These are phyloP conservation scores for Cerastoderma edule DNA, from an alignment of 2,888 invertebrate species.

Conservation along the genomic window DNA sequence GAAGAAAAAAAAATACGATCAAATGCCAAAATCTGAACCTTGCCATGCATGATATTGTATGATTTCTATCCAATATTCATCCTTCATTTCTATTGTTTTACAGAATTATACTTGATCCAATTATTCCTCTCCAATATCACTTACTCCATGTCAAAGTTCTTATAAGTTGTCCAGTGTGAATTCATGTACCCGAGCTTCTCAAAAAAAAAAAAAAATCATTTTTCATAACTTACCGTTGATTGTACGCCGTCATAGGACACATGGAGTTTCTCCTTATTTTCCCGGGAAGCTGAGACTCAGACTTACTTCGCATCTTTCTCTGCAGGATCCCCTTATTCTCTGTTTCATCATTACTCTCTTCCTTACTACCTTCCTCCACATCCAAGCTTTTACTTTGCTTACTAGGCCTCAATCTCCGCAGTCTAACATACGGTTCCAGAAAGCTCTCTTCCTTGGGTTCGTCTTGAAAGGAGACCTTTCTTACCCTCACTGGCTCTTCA, in stretches of 20 bases:
- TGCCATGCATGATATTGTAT: no score
- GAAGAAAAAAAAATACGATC: no score
- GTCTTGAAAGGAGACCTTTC: constrained; percentile 30
- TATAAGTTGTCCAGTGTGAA: no score
- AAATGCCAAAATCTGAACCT: no score
- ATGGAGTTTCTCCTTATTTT: constrained; percentile 36
- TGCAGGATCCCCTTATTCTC: constrained; percentile 11
- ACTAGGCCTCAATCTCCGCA: constrained; percentile 17
- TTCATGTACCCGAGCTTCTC: no score
- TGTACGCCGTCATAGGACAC: constrained; percentile 51
- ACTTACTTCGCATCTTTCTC: constrained; percentile 13
- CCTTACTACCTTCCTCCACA: not conserved
- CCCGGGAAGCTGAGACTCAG: constrained; percentile 8
- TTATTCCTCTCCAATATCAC: no score
- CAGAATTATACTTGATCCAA: no score
- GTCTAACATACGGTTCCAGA: constrained; percentile 32
- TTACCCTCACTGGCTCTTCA: constrained; percentile 5
- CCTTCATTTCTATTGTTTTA: no score
- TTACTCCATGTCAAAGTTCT: no score
- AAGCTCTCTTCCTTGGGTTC: constrained; percentile 16
- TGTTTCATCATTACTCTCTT: not conserved
- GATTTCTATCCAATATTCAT: no score
- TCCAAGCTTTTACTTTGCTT: constrained; percentile 16
- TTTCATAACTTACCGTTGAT: constrained; percentile 45
- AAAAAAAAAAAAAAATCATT: no score